A percentile compares a stretch with the other conserved stretches of the same genome.
phyloP scores from a whole-genome alignment of 1,140 invertebrate species.

The Parapsyche elsis region DNA sequence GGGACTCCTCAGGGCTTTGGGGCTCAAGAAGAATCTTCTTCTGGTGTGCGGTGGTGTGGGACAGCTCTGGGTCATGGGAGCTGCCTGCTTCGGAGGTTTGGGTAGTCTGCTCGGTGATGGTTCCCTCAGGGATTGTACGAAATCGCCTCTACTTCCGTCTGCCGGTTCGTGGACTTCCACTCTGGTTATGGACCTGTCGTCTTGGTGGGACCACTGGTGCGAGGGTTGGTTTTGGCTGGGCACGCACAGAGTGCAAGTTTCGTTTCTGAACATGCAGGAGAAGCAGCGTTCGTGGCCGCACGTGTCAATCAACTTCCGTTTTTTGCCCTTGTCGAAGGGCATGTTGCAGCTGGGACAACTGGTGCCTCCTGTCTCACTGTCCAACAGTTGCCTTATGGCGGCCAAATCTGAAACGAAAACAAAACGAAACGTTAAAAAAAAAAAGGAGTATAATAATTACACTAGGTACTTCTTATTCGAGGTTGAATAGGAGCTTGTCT shows the following conservation, averaged over 20 bases:
- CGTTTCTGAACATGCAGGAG: slow-evolving; percentile 91
- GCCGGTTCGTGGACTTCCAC: slow-evolving; percentile 54
- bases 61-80: slow-evolving; percentile 71
- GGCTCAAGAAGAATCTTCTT: slow-evolving; percentile 82
- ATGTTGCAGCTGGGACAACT: slow-evolving; percentile 87
- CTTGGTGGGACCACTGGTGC: slow-evolving; percentile 60
- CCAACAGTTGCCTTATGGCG: slow-evolving; percentile 51
- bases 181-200: slow-evolving; percentile 53
- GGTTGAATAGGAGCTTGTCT: neutral
- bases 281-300: slow-evolving; percentile 95
- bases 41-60: slow-evolving; percentile 83
- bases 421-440: neutral
- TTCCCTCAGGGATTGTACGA: slow-evolving; percentile 58
- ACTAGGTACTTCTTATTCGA: neutral
- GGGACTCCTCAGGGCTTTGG: slow-evolving; percentile 79
- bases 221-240: slow-evolving; percentile 60
- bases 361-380: slow-evolving; percentile 65
- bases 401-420: slow-evolving; percentile 53
- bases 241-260: slow-evolving; percentile 88
- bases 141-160: slow-evolving; percentile 28
- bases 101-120: slow-evolving; percentile 62
- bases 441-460: too few relatives aligned
- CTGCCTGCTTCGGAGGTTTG: slow-evolving; percentile 65
- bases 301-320: slow-evolving; percentile 90
- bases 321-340: slow-evolving; percentile 95